Evolutionary conservation across 2,888 invertebrate genomes (phyloP).

Genomic region (Horisme vitalbata): DNA sequence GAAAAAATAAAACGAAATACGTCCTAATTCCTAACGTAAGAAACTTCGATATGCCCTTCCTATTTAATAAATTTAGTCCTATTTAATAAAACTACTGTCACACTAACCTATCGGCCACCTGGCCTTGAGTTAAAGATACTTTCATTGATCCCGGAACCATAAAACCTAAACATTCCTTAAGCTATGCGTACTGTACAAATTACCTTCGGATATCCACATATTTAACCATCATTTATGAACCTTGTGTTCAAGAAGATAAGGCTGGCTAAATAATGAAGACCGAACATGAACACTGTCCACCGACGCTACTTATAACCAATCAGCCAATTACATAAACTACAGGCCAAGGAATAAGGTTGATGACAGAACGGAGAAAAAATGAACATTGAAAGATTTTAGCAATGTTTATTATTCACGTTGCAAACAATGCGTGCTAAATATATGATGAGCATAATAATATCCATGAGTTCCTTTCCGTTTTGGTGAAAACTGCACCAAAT

Average conservation of each 20-base stretch:
- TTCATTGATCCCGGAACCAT: slow-evolving; percentile 24
- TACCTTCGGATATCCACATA: no score
- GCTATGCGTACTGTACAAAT: no score
- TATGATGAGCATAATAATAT: slow-evolving; percentile 16
- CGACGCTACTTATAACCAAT: background rate
- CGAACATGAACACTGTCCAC: background rate
- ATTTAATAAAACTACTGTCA: slow-evolving; percentile 10
- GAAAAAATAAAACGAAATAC: no score
- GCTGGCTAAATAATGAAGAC: background rate
- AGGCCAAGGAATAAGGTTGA: background rate
- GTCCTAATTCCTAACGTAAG: no score
- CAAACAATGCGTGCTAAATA: slow-evolving; percentile 20
- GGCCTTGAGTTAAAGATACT: slow-evolving; percentile 27
- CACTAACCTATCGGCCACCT: slow-evolving; percentile 10
- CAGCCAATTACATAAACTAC: slow-evolving; percentile 3
- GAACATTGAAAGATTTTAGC: slow-evolving; percentile 18
- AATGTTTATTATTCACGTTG: slow-evolving; percentile 19
- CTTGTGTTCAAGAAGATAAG: slow-evolving; percentile 2
- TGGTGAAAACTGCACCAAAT: no score
- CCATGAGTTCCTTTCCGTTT: background rate
- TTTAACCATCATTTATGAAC: no score
- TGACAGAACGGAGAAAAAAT: slow-evolving; percentile 2
- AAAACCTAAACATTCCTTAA: slow-evolving; percentile 11
- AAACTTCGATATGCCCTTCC: no score
- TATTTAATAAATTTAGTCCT: background rate